Base-by-base conservation (phyloP, 2,888 invertebrate species). In the Frankliniella fusca region DNA sequence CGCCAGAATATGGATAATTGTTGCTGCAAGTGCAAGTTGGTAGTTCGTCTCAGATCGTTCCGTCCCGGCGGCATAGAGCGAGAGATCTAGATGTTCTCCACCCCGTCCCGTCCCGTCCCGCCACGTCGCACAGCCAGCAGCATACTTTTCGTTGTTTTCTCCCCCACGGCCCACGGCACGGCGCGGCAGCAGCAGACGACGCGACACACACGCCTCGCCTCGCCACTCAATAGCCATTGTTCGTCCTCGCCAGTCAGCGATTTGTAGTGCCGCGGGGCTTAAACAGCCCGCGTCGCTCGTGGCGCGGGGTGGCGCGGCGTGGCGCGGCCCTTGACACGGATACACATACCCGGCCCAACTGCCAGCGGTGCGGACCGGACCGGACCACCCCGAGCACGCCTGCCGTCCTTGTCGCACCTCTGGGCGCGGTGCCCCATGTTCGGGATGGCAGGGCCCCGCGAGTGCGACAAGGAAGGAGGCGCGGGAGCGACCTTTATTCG, bases 1-100 rank as follows among this genome's bases (percentile, higher is more conserved):
- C 54, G 20, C 18, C 54, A 54, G 54, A 54, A n/a, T 27, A 76
- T 76, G 70, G 70, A 76, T 76, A 76, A 76, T 76, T 76, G 70
- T 27, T 23, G 70, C 70, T 0, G 61, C 27, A 12, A 27, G 70
- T 76, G 70, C 27, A 76, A 76, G 70, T 9, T 2, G 70, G 70
- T 61, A 61, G 61, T 61, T 61, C 54, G 54, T 12, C 54, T 54
- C 54, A 54, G 54, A 3, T 54, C 54, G 54, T 12, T 18, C 54
- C 54, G 54, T 38, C 38, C 38, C 38, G 38, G 38, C 38, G 38
- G 38, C 38, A 38, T 38, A 38, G n/a, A n/a, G 38, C 38, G 38
- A 38, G 38, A 38, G 38, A 38, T 38, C 38, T 38, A 38, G 38
- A 38, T 38, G 54, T n/a, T n/a, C 54, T 54, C 54, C 54, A 18